Base-by-base conservation (phyloP, 2,888 invertebrate genomes). In the Tridacna crocea region DNA sequence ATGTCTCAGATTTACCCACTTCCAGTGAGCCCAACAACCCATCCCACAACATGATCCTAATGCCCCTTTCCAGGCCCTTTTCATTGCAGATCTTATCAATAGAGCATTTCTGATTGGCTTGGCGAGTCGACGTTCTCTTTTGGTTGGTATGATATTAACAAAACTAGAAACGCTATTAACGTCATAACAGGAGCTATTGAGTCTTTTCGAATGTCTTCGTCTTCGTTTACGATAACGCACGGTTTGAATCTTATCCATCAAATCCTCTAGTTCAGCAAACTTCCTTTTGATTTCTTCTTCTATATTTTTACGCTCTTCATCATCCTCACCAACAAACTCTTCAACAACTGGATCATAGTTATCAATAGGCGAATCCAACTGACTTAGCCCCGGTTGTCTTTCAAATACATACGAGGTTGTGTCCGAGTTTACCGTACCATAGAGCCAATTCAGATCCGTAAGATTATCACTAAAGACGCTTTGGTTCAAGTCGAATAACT, bases 11-110 rank as follows among this genome's bases (percentile, higher is more conserved):
- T 79, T 84, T 19, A 82, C 66, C 84, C 84, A 84, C 60, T 79
- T 79, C 84, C 84, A 84, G 17, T 76, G 73, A 6, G 84, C 84
- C 84, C 84, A 84, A 55, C 84, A 84, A 0, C 81, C 84, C 22
- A 63, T 76, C 17, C 81, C 84, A 55, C 84, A 84, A 47, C 84
- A 84, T 12, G 84, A 84, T 6, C 84, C 81, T 15, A 84, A 70
- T 19, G 72, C 8, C 24, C 84, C 84, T 63, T 79, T 81, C 79
- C 81, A 84, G 22, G 84, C 77, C 24, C 74, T 79, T 60, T 77
- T 73, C 81, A 84, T 84, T 11, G 84, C 73, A 26, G 84, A 72
- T 22, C 81, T 60, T 11, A 79, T 79, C 4, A 84, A 68, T 15
- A 84, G 58, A 0, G 84, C 84, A 36, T 84, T 77, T 77, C 81